Evolutionary conservation across 2,113 vertebrate species (phyloP).

Genomic region (Neolamprologus sp.): DNA sequence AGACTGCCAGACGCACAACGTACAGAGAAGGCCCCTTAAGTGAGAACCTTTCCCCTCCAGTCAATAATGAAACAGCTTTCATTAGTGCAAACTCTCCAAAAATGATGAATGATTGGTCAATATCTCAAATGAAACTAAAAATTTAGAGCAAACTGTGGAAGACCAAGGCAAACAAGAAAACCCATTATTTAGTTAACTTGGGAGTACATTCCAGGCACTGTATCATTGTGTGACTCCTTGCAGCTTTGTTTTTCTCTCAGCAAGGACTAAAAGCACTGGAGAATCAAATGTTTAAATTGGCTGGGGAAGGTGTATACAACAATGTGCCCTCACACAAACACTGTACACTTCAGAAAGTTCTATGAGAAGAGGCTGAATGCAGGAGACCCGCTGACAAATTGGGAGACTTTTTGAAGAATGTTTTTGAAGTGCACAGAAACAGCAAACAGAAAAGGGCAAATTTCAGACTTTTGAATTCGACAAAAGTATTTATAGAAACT

Average conservation of each 20-base stretch:
- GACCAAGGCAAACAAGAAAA: conserved; percentile 21
- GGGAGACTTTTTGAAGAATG: not conserved
- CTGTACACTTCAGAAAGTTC: conserved; percentile 28
- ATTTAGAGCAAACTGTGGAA: conserved; percentile 13
- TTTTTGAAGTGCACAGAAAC: not conserved
- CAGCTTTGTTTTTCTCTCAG: conserved; percentile 43
- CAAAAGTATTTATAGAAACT: not conserved
- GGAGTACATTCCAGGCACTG: conserved; percentile 22
- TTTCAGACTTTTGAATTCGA: not conserved
- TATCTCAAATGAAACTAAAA: conserved; percentile 9
- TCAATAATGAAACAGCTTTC: conserved; percentile 23
- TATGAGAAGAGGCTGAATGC: not conserved
- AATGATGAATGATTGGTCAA: conserved; percentile 40
- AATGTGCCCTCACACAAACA: conserved; percentile 13
- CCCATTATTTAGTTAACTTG: conserved; percentile 32
- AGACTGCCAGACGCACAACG: not conserved
- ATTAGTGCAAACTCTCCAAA: not conserved
- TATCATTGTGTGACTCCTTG: conserved; percentile 7
- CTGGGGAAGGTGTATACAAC: conserved; percentile 29
- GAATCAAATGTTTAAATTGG: conserved; percentile 55
- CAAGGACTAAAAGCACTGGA: conserved; percentile 24
- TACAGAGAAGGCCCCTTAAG: conserved; percentile 11
- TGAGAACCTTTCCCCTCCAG: not conserved
- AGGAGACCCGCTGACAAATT: conserved; percentile 1
- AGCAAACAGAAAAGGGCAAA: not conserved